phyloP scores from a whole-genome alignment of 2,888 invertebrate species.

The Xanthia togata region DNA sequence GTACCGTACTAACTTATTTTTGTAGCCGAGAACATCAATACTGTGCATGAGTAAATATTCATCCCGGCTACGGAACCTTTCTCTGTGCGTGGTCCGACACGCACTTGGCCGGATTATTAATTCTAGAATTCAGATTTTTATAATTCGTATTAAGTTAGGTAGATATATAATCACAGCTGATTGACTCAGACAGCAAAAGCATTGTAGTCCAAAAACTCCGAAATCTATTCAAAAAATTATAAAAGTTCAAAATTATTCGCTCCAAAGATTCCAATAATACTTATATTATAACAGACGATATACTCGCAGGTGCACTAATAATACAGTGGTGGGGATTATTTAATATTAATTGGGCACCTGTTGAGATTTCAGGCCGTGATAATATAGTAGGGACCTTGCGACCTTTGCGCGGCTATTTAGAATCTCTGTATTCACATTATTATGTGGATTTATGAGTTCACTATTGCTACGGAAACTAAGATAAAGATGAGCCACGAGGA shows the following conservation, averaged over 20 bases:
- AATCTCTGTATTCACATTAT: neutral
- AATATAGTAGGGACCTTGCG: constrained; percentile 54
- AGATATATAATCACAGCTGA: no score
- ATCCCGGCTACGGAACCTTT: neutral
- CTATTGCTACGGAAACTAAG: neutral
- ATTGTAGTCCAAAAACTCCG: neutral
- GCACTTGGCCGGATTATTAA: neutral
- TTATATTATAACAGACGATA: constrained; percentile 24
- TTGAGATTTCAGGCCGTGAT: constrained; percentile 60
- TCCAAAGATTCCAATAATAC: constrained; percentile 7
- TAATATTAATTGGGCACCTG: constrained; percentile 66
- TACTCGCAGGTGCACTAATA: constrained; percentile 27
- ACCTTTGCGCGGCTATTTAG: constrained; percentile 47
- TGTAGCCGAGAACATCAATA: neutral
- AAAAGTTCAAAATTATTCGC: constrained; percentile 2
- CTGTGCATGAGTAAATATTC: neutral
- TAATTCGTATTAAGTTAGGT: neutral
- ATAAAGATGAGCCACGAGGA: neutral
- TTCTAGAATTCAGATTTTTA: neutral
- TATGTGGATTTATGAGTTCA: neutral
- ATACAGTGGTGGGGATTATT: constrained; percentile 44
- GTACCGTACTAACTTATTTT: neutral
- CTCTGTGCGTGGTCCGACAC: neutral
- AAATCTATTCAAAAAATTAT: neutral
- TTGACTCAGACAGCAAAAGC: neutral